These are phyloP conservation scores for Cheilosia vernalis DNA, from an alignment of 2,888 invertebrate genomes.

Conservation along the genomic window DNA sequence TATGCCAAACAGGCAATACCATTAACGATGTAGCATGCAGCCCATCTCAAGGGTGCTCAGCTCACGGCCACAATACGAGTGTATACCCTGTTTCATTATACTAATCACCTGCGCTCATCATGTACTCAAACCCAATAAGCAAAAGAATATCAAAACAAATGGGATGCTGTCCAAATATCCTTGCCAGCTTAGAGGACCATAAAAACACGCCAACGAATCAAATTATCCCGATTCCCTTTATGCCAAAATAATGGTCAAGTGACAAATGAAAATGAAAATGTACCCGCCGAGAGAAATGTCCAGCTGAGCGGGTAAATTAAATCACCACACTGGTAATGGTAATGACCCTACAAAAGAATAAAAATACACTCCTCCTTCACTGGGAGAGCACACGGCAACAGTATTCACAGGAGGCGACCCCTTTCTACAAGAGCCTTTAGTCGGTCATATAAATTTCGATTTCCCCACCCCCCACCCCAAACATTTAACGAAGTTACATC, in stretches of 20 bases:
- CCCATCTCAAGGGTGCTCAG: neutral
- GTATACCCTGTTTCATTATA: conserved; percentile 30
- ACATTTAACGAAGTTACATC: conserved; percentile 55
- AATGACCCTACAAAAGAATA: conserved; percentile 47
- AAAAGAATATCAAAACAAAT: conserved; percentile 16
- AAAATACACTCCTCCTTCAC: conserved; percentile 35
- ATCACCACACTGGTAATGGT: conserved; percentile 56
- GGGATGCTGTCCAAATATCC: conserved; percentile 6
- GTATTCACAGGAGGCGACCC: conserved; percentile 28
- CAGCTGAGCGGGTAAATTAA: conserved; percentile 70
- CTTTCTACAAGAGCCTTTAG: conserved; percentile 53
- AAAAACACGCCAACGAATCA: conserved; percentile 47
- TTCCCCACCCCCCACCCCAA: conserved; percentile 2
- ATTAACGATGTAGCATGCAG: neutral
- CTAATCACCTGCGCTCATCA: conserved; percentile 43
- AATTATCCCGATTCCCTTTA: conserved; percentile 69
- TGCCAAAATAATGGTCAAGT: conserved; percentile 65
- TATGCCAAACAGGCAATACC: neutral
- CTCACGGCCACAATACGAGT: neutral
- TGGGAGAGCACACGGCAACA: conserved; percentile 2
- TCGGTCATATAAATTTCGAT: conserved; percentile 51
- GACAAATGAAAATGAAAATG: conserved; percentile 72
- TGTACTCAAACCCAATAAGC: conserved; percentile 50
- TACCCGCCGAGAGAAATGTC: conserved; percentile 57
- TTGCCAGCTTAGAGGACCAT: conserved; percentile 24